Base-by-base conservation (phyloP, 2,888 invertebrate species). In the Hofmannophila pseudospretella region DNA sequence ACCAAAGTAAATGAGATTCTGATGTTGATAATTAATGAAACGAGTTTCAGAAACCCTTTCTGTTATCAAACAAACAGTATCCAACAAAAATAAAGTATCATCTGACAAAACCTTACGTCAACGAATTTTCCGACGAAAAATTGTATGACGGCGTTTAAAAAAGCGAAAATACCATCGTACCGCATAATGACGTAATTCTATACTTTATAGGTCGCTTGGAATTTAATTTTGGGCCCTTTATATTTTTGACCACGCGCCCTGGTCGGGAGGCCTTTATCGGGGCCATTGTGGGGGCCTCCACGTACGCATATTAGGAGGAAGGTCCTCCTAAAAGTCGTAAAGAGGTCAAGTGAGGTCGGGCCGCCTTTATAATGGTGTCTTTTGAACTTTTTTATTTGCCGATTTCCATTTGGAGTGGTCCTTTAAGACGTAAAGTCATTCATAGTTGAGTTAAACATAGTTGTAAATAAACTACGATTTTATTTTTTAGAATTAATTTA, bases 131-230 rank as follows among this genome's bases (percentile, higher is more conserved):
- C 7, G 11, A 4, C n/a, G n/a, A 23, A 27, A 11, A 27, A 27
- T 11, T 5, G 4, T 8, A n/a, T 4, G 11, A 29, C 8, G 29
- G 16, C 14, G n/a, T 22, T 32, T n/a, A n/a, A 25, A 29, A 32
- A 33, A 25, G 13, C 45, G 44, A 58, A 64, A 65, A 62, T 61
- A 53, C 49, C 47, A 38, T 44, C 48, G 51, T 44, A 48, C 39
- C 41, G 53, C 48, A 55, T 82, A 81, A 84, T 82, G 78, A 82
- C 72, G 85, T 81, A 81, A 84, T 73, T 70, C 75, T 70, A 84
- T 78, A 84, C 72, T 77, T 78, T 82, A 80, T 72, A 72, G 69
- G 63, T 60, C 56, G 60, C 53, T 50, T 56, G 71, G 80, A 80
- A 82, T 84, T 82, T 82, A 72, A 81, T 81, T 82, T 82, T 61